phyloP scores from a whole-genome alignment of 1,140 invertebrate species.

The Thereuonema tuberculata region DNA sequence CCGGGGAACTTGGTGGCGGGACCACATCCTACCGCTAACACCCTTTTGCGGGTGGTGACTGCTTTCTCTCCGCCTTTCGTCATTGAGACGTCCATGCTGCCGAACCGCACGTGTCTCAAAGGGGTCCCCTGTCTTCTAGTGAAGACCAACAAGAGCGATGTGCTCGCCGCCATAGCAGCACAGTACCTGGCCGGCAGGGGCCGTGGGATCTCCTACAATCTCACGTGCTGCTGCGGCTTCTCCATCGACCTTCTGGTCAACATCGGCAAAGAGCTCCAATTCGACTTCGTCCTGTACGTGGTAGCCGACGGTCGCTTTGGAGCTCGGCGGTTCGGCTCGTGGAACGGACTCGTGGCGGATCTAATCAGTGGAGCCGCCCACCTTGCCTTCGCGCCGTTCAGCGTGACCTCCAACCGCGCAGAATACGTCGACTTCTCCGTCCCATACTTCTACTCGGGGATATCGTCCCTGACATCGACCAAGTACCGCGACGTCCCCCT shows the following conservation, averaged over 20 bases:
- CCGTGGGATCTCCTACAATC: conserved; percentile 29
- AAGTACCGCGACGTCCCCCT: conserved; percentile 67
- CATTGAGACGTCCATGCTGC: conserved; percentile 46
- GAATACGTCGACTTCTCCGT: conserved; percentile 72
- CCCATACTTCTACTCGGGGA: conserved; percentile 77
- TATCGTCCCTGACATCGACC: conserved; percentile 66
- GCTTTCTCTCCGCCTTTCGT: conserved; percentile 74
- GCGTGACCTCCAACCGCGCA: conserved; percentile 51
- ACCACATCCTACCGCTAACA: conserved; percentile 46
- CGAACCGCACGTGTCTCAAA: conserved; percentile 30
- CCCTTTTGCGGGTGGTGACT: conserved; percentile 70
- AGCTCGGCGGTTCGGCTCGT: conserved; percentile 31
- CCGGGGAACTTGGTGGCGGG: conserved; percentile 64
- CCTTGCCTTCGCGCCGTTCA: conserved; percentile 74
- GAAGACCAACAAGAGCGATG: conserved; percentile 23
- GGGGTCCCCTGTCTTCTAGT: conserved; percentile 57
- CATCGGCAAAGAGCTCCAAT: conserved; percentile 67
- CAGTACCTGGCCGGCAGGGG: conserved; percentile 19
- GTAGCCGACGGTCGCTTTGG: conserved; percentile 68
- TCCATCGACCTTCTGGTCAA: conserved; percentile 76
- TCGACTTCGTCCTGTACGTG: conserved; percentile 75
- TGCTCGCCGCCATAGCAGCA: conserved; percentile 23
- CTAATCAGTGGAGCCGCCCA: conserved; percentile 69
- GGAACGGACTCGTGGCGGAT: conserved; percentile 79
- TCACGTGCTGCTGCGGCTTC: conserved; percentile 77